These are phyloP conservation scores for Equus przewalskii DNA, from an alignment of 2,113 vertebrate genomes.

Conservation along the genomic window DNA sequence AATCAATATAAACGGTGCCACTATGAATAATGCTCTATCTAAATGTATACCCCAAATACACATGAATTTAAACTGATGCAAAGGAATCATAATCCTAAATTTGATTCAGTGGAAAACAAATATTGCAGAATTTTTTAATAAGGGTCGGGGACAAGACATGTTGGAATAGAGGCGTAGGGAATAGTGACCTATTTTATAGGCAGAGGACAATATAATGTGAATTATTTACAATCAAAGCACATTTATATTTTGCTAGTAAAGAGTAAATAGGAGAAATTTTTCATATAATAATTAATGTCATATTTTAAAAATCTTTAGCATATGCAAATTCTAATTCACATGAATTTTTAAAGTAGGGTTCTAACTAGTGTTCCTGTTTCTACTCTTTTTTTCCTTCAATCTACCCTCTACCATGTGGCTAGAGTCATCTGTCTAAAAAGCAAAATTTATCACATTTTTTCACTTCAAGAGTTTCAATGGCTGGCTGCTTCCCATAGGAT, in stretches of 20 bases:
- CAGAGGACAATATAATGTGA: neutral
- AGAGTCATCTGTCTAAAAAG: neutral
- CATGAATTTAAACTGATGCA: neutral
- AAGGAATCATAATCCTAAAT: neutral
- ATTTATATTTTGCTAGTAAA: neutral
- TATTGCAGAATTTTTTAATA: neutral
- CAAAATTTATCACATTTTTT: neutral
- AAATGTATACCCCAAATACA: neutral
- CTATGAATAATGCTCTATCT: neutral
- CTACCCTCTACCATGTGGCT: neutral
- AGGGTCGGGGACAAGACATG: neutral
- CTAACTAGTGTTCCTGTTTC: neutral
- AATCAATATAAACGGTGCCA: neutral
- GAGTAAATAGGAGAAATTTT: neutral
- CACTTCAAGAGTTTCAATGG: neutral
- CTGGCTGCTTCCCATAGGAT: neutral
- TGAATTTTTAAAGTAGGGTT: neutral
- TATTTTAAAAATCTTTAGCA: neutral
- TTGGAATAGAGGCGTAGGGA: neutral
- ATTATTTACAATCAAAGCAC: neutral
- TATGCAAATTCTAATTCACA: constrained; percentile 2
- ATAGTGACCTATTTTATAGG: neutral
- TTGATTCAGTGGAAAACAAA: neutral
- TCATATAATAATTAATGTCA: neutral
- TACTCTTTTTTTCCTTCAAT: neutral